Evolutionary conservation across 1,140 invertebrate genomes (phyloP), one percentile per base, ranked within the genome.

Genomic region (Arion vulgaris): DNA sequence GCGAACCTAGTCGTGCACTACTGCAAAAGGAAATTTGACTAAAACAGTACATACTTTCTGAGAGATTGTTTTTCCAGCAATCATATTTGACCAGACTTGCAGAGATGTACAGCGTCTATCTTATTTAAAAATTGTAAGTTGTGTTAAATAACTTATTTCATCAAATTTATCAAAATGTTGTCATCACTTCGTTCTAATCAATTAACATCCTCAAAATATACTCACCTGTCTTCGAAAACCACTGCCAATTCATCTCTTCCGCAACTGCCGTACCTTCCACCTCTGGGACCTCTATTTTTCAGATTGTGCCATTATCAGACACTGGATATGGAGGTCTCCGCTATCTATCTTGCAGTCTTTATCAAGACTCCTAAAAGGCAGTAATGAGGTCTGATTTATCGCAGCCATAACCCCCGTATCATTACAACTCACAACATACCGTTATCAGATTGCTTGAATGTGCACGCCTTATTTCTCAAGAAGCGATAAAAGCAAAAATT

Each of bases 301-400:
- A 1, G 11, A 32, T 13, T 23, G 32, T 28, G 38, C n/a, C 62
- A 66, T 28, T 66, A 66, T 66, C 62, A 66, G 62, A 66, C n/a
- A 66, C 32, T 66, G 19, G n/a, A 34, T 38, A 36, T 73, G 71
- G 71, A 39, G 41, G 39, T 73, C 38, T 49, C 38, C 41, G 71
- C 71, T 73, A 73, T 73, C 71, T 73, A 73, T 73, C 71, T 5
- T 2, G 19, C 53, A 15, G 53, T 39, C 1, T 39, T 49, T 73
- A 41, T 73, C 38, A 41, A 39, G 17, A 39, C 38, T 73, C 41
- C 36, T 28, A 41, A 38, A 73, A 73, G 71, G 38, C 38, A 39
- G 71, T 73, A 73, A 73, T 73, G 71, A 73, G 41, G 38, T 11
- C 71, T 73, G 71, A 73, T 73, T 73, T 73, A 73, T 73, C 71